Conservation (phyloP, 2,888 invertebrate species). For the Cephus nigrinus region DNA sequence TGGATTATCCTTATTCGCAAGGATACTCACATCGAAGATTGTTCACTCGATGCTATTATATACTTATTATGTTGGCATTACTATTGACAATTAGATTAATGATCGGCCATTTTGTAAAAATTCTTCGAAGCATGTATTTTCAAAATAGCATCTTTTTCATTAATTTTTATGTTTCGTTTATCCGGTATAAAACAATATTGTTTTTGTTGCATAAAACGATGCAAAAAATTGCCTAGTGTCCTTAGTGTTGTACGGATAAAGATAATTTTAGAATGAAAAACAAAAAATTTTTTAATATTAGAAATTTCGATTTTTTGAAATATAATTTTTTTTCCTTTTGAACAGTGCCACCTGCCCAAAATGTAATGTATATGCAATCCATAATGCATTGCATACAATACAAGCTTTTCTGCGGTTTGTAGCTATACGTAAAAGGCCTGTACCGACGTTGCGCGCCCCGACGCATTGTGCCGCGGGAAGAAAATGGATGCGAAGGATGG, state of each 20-base stretch:
- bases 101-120: not conserved
- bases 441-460: not conserved
- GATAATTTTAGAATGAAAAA: not conserved
- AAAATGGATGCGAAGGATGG: constrained; percentile 16
- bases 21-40: not conserved
- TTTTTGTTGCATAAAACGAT: not conserved
- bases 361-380: not conserved
- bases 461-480: constrained; percentile 2
- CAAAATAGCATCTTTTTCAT: not conserved
- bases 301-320: not conserved
- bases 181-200: not conserved
- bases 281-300: not conserved
- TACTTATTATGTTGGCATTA: not conserved
- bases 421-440: constrained; percentile 3
- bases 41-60: not conserved
- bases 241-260: not conserved
- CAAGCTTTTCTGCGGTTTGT: constrained; percentile 30
- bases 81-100: not conserved
- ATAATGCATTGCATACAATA: not conserved
- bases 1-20: not conserved
- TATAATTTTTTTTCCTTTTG: constrained; percentile 26
- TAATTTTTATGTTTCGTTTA: not conserved
- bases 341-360: constrained; percentile 45
- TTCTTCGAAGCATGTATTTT: not conserved
- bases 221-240: not conserved